Conservation (phyloP, 2,888 invertebrate genomes). For the Sinhomidia bicolor region DNA sequence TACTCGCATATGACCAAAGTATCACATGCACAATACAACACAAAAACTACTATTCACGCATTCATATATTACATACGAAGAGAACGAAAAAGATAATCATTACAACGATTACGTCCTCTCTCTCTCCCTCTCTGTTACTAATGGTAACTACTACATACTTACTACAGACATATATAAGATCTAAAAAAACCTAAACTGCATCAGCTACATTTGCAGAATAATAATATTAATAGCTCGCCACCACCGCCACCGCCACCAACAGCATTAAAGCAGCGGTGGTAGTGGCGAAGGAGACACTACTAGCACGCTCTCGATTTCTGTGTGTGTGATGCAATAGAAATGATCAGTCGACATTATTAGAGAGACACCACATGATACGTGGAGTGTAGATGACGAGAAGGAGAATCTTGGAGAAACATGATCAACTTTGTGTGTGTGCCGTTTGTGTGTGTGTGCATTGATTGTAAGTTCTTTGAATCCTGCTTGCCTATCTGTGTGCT, state of each 20-base stretch:
- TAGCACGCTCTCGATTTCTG: constrained; percentile 8
- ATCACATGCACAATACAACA: not conserved
- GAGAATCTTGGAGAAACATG: constrained; percentile 41
- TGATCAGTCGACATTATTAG: constrained; percentile 43
- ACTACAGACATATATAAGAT: not conserved
- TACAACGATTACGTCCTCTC: constrained; percentile 2
- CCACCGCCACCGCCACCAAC: too few relatives aligned
- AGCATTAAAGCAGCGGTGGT: not conserved
- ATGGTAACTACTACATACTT: too few relatives aligned
- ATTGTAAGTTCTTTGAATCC: not conserved
- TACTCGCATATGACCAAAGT: not conserved
- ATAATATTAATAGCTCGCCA: constrained; percentile 26
- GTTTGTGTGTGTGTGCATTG: not conserved
- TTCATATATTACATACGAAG: not conserved
- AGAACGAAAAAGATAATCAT: not conserved
- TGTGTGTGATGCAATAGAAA: constrained; percentile 11
- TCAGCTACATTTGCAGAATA: constrained; percentile 26
- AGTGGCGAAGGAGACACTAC: not conserved
- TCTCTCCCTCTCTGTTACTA: not conserved
- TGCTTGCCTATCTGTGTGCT: not conserved
- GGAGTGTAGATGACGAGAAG: not conserved
- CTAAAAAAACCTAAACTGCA: constrained; percentile 22
- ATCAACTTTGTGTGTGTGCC: constrained; percentile 15
- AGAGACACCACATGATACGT: not conserved
- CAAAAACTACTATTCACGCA: not conserved